phyloP scores from a whole-genome alignment of 2,888 invertebrate genomes.

The Neuroscelio doddi region DNA sequence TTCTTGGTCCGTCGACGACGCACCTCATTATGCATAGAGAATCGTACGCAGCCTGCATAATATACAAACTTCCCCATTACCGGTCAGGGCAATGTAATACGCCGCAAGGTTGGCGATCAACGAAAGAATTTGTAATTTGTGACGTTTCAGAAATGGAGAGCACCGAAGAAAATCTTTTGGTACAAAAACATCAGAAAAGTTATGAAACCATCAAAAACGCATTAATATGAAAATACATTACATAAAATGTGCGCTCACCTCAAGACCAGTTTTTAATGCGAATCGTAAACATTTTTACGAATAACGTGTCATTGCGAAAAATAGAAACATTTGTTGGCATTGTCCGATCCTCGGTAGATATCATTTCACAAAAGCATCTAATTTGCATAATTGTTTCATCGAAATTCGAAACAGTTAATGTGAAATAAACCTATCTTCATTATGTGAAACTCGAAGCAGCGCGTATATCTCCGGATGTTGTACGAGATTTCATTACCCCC shows the following conservation, averaged over 20 bases:
- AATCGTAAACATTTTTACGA: too few relatives aligned
- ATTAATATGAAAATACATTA: slow-evolving; percentile 20
- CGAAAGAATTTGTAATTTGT: slow-evolving; percentile 49
- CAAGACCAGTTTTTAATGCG: too few relatives aligned
- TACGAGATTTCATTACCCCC: slow-evolving; percentile 11
- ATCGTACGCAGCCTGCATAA: slow-evolving; percentile 71
- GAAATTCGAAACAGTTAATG: background rate
- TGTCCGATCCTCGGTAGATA: too few relatives aligned
- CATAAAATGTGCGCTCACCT: too few relatives aligned
- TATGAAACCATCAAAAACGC: too few relatives aligned
- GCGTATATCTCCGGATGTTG: slow-evolving; percentile 14
- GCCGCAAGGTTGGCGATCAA: slow-evolving; percentile 47
- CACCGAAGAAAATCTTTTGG: slow-evolving; percentile 36
- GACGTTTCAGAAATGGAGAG: slow-evolving; percentile 35
- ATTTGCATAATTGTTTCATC: slow-evolving; percentile 15
- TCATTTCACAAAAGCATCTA: background rate
- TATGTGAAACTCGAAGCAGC: background rate
- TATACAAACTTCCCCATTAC: slow-evolving; percentile 70
- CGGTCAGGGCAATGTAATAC: slow-evolving; percentile 55
- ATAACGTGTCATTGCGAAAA: too few relatives aligned
- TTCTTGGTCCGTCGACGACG: slow-evolving; percentile 66
- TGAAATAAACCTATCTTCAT: slow-evolving; percentile 6
- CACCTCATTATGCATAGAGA: slow-evolving; percentile 71
- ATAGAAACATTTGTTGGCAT: too few relatives aligned
- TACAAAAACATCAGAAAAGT: slow-evolving; percentile 9